Base-by-base conservation (phyloP, 2,113 vertebrate species). In the Raja brachyura region DNA sequence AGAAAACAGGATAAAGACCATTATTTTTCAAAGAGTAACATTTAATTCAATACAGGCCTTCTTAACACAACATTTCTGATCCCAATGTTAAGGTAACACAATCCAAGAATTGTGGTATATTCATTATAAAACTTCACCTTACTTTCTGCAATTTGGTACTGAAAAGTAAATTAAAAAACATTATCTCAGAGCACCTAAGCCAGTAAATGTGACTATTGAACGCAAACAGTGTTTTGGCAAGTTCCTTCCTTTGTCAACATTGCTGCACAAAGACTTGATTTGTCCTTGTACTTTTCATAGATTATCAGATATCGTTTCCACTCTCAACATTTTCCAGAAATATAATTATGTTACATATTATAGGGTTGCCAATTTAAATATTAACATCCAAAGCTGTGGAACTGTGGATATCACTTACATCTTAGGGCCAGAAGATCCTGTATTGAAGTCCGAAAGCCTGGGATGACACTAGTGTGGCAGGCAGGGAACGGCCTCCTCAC, bases 1-100 rank as follows among this genome's bases (percentile, higher is more conserved):
- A 73, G 90, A 54, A 92, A 92, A 73, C 90, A 92, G 90, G 90
- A 73, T 74, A 92, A 63, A 5, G 70, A 28, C 9, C 25, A 48
- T 63, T 92, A 28, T 39, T 68, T 92, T 39, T 20, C 66, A 92
- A 92, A n/a, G 83, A 88, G 61, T 31, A 6, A 66, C 5, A 31
- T 59, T 56, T 88, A 18, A 16, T 70, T 73, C 25, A 73, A 73
- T 90, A 39, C 73, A 14, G 39, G 39, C 90, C 25, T 88, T 73
- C 63, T 92, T 33, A 73, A 18, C 68, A 73, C 68, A 13, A 48
- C 33, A 54, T 73, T 70, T n/a, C 63, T 20, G 8, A 22, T 63
- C 10, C 22, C 1, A 22, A 20, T 22, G 33, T 74, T 92, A 28
- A 28, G 66, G 11, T 73, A 74, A 68, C 33, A 39, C 5, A 25